Base-by-base conservation (phyloP, 2,113 vertebrate species). In the Ptilorrhoa leucosticta region DNA sequence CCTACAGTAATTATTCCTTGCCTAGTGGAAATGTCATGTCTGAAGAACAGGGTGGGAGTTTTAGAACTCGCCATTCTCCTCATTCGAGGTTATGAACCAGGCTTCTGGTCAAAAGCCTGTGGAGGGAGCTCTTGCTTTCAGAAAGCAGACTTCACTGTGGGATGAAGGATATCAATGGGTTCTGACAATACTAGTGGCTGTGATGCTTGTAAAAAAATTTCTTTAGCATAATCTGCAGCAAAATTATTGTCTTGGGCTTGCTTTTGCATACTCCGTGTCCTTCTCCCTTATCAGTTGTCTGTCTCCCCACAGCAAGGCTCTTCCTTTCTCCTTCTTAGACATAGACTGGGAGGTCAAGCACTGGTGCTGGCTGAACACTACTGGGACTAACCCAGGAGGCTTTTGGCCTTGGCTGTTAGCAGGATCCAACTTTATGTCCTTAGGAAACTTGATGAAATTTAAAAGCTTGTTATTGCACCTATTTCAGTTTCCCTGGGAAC, bases 401-500 rank as follows among this genome's bases (percentile, higher is more conserved):
- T 93, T 91, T 50, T 72, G 30, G 35, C 53, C 42, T 84, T 81
- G 53, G 33, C n/a, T 93, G 18, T 42, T 64, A 83, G 20, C 33
- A 87, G 27, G 21, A 76, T 64, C 60, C 33, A 54, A 45, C 58
- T 83, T 92, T 6, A 57, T 65, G 16, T 57, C 81, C 65, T 75
- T 50, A 22, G 42, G 22, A 66, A 92, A 63, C 19, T 50, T 85
- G 79, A 63, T 61, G 31, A 83, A 75, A 82, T 82, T 85, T 53
- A 31, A 71, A 65, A 82, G 70, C 37, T 90, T 87, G 40, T 87
- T 96, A 82, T 61, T 90, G 61, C 16, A 82, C 51, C 60, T 88
- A 48, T 79, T 92, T 85, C 27, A 37, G 50, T 94, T 94, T 88
- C 95, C 61, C 90, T 92, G 70, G 89, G 54, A 96, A 88, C 75